Base-by-base conservation (phyloP, 2,888 invertebrate species). In the Mesorhabditis sp. region DNA sequence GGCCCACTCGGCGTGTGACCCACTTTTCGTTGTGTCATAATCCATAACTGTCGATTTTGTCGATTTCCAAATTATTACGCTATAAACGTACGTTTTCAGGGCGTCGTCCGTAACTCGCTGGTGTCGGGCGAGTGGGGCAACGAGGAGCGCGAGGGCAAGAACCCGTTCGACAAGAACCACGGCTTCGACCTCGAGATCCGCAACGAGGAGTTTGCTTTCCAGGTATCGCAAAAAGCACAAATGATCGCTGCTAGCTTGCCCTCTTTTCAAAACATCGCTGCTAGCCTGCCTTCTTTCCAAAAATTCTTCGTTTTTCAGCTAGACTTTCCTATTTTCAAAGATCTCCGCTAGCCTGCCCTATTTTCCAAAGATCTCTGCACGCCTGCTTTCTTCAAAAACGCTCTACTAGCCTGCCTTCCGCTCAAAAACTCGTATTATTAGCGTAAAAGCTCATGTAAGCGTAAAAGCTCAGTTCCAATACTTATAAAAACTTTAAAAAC, bases 101-200 rank as follows among this genome's bases (percentile, higher is more conserved):
- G 65, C 10, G 76, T 80, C 67, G 73, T 79, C 62, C 74, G 78
- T 61, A 79, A 78, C 70, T 77, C 78, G 65, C 73, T 80, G 61
- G 72, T 76, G 63, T 71, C 70, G 41, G 79, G 79, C 63, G 78
- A 80, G 62, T 81, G 81, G 80, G 82, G 80, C 68, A 80, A 81
- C 67, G 82, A 82, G 74, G 80, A 80, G 66, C 70, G 76, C 28
- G 77, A 82, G 70, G 80, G 80, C 61, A 76, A 72, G 79, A 77
- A 76, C 68, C 80, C 78, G 7, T 81, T 82, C 73, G 82, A 82
- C 75, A 75, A 75, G 70, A 74, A 74, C 45, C 68, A 73, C 65
- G 76, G 74, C 28, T 84, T 82, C 73, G 84, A 84, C 71, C 69
- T 82, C 67, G 80, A 79, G 70, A 79, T 84, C 68, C 72, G 76